Evolutionary conservation across 2,113 vertebrate genomes (phyloP).

Genomic region (Corythoichthys haematopterus): DNA sequence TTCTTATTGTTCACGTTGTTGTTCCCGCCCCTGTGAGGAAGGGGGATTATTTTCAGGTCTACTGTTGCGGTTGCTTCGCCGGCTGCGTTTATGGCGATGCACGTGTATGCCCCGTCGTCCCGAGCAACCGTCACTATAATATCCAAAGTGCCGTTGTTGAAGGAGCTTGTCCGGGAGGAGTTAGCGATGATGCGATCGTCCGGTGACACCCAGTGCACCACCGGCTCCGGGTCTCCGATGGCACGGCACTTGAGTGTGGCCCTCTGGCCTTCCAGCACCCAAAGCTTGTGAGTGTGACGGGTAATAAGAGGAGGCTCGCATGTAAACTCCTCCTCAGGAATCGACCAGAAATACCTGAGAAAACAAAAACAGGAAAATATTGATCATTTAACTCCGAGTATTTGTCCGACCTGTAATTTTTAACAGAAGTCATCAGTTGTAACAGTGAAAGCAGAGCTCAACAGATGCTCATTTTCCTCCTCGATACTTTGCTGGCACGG

Average conservation of each 20-base stretch:
- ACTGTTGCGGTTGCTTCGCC: constrained; percentile 83
- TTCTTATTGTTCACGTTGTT: constrained; percentile 52
- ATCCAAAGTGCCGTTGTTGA: constrained; percentile 86
- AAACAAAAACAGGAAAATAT: background rate
- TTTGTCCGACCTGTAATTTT: constrained; percentile 1
- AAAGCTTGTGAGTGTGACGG: constrained; percentile 84
- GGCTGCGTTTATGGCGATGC: constrained; percentile 87
- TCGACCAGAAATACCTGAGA: constrained; percentile 84
- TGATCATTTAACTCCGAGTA: constrained; percentile 4
- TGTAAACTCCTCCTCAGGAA: constrained; percentile 87
- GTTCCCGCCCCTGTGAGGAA: constrained; percentile 81
- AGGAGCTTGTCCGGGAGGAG: constrained; percentile 79
- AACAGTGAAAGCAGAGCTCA: constrained; percentile 24
- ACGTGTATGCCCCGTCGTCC: constrained; percentile 84
- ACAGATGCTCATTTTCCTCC: constrained; percentile 37
- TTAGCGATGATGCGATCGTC: constrained; percentile 85
- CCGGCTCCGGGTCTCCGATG: constrained; percentile 82
- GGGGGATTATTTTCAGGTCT: constrained; percentile 83
- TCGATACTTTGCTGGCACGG: constrained; percentile 25
- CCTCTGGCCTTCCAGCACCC: constrained; percentile 86
- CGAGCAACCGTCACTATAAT: constrained; percentile 79
- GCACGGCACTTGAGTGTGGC: constrained; percentile 82
- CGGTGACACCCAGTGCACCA: constrained; percentile 88
- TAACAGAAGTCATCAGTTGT: constrained; percentile 25
- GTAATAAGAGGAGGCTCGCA: constrained; percentile 89